phyloP scores from a whole-genome alignment of 2,888 invertebrate species.

The Dorcus parallelipipedus region DNA sequence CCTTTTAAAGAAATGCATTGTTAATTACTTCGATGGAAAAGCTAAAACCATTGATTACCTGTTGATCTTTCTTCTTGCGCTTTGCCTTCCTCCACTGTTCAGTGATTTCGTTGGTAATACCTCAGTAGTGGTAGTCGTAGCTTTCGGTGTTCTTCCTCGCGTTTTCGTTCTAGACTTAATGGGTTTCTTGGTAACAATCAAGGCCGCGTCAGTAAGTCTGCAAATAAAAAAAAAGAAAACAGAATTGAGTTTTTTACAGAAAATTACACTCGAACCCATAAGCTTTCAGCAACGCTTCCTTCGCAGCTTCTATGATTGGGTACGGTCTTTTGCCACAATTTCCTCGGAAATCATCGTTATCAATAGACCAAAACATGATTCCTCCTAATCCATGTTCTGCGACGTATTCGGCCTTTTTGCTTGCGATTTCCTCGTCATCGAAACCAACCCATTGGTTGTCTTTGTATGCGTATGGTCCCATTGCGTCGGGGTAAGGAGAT shows the following conservation, averaged over 20 bases:
- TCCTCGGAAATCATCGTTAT: slow-evolving; percentile 94
- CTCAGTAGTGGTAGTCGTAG: slow-evolving; percentile 22
- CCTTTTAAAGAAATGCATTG: background rate
- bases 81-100: slow-evolving; percentile 30
- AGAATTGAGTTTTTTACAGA: background rate
- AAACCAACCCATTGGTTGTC: slow-evolving; percentile 93
- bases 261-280: slow-evolving; percentile 38
- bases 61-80: slow-evolving; percentile 17
- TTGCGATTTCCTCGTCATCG: slow-evolving; percentile 81
- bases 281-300: slow-evolving; percentile 69
- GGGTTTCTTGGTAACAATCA: slow-evolving; percentile 42
- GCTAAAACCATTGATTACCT: slow-evolving; percentile 11
- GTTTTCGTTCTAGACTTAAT: slow-evolving; percentile 38
- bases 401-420: slow-evolving; percentile 80
- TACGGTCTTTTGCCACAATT: slow-evolving; percentile 81
- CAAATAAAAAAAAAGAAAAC: background rate
- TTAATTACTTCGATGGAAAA: background rate
- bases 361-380: slow-evolving; percentile 92
- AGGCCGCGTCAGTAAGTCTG: slow-evolving; percentile 43
- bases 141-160: slow-evolving; percentile 31
- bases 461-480: slow-evolving; percentile 87
- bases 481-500: slow-evolving; percentile 73
- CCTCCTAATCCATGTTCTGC: slow-evolving; percentile 82
- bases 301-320: slow-evolving; percentile 88
- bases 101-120: slow-evolving; percentile 11